Evolutionary conservation across 2,888 invertebrate genomes (phyloP), one percentile per base, ranked within the genome.

Genomic region (Syritta pipiens): DNA sequence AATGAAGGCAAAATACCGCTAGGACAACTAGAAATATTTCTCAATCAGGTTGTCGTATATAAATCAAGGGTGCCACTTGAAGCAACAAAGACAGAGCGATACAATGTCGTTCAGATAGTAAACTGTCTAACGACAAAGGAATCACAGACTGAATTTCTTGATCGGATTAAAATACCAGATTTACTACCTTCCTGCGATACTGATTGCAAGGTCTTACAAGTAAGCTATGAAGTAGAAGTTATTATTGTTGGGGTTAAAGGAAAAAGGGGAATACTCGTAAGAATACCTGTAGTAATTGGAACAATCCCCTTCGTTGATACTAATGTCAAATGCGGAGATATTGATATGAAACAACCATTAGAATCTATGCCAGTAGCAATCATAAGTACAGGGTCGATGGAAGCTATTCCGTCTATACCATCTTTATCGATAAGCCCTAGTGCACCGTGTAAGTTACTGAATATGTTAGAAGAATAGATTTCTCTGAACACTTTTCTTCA

Each of bases 171-270:
- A 5, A 67, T 77, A 24, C 77, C 77, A 7, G 55, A 14, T 35
- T 26, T 77, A 0, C 72, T 85, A 4, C 84, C 86, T 5, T 83
- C 84, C 2, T 53, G 85, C 24, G 57, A 81, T 5, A 51, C 63
- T 4, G 83, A 69, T 2, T 86, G 86, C 20, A 81, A 82, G 9
- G 85, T 85, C 20, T 68, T 87, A n/a, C 84, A 84, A 63, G 53
- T 87, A 0, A 77, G 75, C 19, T 87, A 87, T 49, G 87, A 87
- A 81, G 72, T 87, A 12, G 86, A 86, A 46, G 86, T 85, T 3
- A 12, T 69, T 3, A 81, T 85, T 2, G 82, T 67, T 10, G 83
- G 84, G 0, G 62, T 35, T 6, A 81, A 83, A 1, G 65, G 62
- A 2, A 83, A 83, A 3, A 83, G 86, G 3, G 79, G 42, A 0